Conservation (phyloP, 64 coral and sea anemone genomes). For the Montipora foliosa region DNA sequence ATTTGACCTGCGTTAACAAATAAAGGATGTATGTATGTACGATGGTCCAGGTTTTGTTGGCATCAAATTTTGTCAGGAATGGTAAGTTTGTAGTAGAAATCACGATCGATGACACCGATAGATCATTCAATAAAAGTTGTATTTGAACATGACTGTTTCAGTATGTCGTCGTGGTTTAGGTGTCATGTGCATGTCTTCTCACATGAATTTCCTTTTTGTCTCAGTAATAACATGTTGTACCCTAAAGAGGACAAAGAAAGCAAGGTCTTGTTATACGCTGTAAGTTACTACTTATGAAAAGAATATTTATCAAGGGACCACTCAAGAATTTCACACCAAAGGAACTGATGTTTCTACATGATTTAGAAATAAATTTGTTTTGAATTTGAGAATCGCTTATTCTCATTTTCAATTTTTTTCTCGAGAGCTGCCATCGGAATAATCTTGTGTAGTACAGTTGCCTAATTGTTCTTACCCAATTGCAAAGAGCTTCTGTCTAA, state of each 20-base stretch:
- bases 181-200: neutral
- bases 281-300: constrained; percentile 55
- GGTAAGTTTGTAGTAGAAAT: constrained; percentile 34
- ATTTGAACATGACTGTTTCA: neutral
- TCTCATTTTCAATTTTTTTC: too few species aligned
- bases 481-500: too few species aligned
- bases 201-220: neutral
- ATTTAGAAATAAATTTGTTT: neutral
- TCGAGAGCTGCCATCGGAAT: too few species aligned
- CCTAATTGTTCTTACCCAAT: too few species aligned
- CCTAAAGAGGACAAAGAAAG: constrained; percentile 99
- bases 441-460: too few species aligned
- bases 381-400: neutral
- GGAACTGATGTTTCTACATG: too few species aligned
- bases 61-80: constrained; percentile 91
- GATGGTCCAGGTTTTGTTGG: constrained; percentile 87
- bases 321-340: too few species aligned
- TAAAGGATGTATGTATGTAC: neutral
- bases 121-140: too few species aligned
- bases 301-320: neutral
- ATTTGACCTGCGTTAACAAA: too few species aligned
- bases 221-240: constrained; percentile 98
- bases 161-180: neutral
- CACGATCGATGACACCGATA: too few species aligned
- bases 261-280: constrained; percentile 97